Base-by-base conservation (phyloP, 2,113 vertebrate genomes). In the Pogona vitticeps region DNA sequence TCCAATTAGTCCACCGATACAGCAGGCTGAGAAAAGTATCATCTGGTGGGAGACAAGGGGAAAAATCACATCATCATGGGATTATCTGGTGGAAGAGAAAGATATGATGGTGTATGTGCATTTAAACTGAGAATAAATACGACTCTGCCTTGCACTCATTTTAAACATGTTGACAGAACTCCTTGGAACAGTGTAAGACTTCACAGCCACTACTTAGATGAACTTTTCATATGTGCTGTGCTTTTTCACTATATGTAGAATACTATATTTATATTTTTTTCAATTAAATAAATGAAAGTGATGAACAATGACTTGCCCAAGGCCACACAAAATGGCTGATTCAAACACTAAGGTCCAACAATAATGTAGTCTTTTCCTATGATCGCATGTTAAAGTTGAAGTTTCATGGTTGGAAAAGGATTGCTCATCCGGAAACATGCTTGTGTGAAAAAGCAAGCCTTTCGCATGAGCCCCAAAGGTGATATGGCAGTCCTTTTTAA, bases 11-110 rank as follows among this genome's bases (percentile, higher is more conserved):
- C 99, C 99, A 75, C 99, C 99, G 96, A 99, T 99, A 94, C 99
- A 99, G 95, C 98, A 99, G 28, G 99, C 98, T 52, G 98, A 99
- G 92, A 99, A 99, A 81, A 99, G 96, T 94, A 99, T 99, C 99
- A 99, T 99, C 98, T 99, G 94, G 81, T 65, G 92, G 90, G 91
- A 94, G 92, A 94, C 52, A 92, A 90, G 85, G 93, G 78, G 80
- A 21, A 20, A 38, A 79, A 63, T 82, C 46, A 75, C 33, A 31
- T 91, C 91, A 89, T 33, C 87, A 33, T 12, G 78, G 56, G 13
- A 81, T 88, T 86, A 80, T 90, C 82, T 36, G 83, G 70, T 91
- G n/a, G 76, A 59, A 14, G 78, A 59, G 17, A 58, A 76, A 42
- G 14, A 78, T 81, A 81, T 70, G 75, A 75, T 63, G 56, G 71